phyloP scores from a whole-genome alignment of 2,113 vertebrate species.

The Nerophis lumbriciformis region DNA sequence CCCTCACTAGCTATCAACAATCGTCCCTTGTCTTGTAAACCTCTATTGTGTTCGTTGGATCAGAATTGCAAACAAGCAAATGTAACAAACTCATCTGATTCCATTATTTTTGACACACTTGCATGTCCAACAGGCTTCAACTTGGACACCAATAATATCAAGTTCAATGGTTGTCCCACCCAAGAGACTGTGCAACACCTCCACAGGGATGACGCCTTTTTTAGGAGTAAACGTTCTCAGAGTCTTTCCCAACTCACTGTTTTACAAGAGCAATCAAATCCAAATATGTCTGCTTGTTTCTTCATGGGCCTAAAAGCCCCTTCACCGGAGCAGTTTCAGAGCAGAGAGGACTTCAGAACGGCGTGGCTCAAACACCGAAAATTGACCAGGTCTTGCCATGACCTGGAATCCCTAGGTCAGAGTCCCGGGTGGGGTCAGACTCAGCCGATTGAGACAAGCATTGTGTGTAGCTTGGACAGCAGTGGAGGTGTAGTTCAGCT shows the following conservation, averaged over 20 bases:
- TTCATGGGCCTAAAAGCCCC: constrained; percentile 86
- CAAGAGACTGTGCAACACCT: constrained; percentile 55
- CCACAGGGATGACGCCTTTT: constrained; percentile 85
- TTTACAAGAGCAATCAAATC: constrained; percentile 81
- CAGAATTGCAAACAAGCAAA: constrained; percentile 54
- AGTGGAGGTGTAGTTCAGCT: constrained; percentile 88
- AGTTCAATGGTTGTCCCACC: constrained; percentile 63
- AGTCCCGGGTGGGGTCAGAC: constrained; percentile 98
- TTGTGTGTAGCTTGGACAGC: constrained; percentile 86
- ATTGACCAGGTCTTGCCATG: constrained; percentile 91
- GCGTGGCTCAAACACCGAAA: constrained; percentile 96
- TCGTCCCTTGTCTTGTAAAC: constrained; percentile 83
- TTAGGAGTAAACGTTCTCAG: constrained; percentile 92
- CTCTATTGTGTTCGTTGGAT: constrained; percentile 68
- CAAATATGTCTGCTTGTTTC: constrained; percentile 68
- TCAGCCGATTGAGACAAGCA: constrained; percentile 89
- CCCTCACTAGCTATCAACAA: constrained; percentile 61
- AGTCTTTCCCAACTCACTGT: constrained; percentile 91
- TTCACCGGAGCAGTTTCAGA: constrained; percentile 91
- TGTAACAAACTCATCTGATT: constrained; percentile 67
- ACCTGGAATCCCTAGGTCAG: constrained; percentile 87
- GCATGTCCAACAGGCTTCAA: constrained; percentile 48
- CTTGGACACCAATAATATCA: constrained; percentile 27
- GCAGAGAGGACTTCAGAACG: constrained; percentile 89
- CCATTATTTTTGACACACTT: constrained; percentile 79